phyloP scores from a whole-genome alignment of 2,113 vertebrate genomes.

The Suricata suricatta region DNA sequence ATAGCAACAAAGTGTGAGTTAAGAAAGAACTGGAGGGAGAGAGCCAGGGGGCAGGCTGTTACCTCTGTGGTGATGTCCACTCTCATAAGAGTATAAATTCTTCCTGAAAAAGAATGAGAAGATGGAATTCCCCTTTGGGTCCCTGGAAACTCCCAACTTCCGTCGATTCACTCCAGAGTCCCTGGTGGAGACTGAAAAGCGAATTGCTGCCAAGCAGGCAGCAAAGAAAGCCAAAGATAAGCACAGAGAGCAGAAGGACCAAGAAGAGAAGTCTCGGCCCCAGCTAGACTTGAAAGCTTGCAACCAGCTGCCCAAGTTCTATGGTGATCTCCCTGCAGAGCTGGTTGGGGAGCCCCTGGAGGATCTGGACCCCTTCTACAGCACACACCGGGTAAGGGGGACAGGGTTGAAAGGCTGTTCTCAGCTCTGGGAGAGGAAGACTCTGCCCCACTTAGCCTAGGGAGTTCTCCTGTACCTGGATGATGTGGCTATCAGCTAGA shows the following conservation, averaged over 20 bases:
- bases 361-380: slow-evolving; percentile 95
- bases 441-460: background rate
- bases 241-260: slow-evolving; percentile 68
- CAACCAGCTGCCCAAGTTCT: slow-evolving; percentile 95
- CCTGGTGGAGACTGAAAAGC: slow-evolving; percentile 92
- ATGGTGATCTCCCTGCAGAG: slow-evolving; percentile 91
- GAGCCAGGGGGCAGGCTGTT: background rate
- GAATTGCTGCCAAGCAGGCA: slow-evolving; percentile 84
- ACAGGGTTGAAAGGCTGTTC: background rate
- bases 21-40: background rate
- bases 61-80: slow-evolving; percentile 33
- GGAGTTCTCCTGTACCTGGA: background rate
- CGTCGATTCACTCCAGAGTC: slow-evolving; percentile 94
- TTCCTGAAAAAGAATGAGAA: slow-evolving; percentile 92
- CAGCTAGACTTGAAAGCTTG: slow-evolving; percentile 92
- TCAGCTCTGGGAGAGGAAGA: background rate
- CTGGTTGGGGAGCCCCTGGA: slow-evolving; percentile 95
- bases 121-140: slow-evolving; percentile 93
- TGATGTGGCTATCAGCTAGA: background rate
- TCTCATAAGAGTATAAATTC: slow-evolving; percentile 83
- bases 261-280: slow-evolving; percentile 85
- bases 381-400: slow-evolving; percentile 82
- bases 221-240: slow-evolving; percentile 84
- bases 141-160: slow-evolving; percentile 91
- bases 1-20: background rate